Percentiles rank a stretch among this genome's conserved stretches.
Evolutionary conservation across 2,797 vertebrate genomes (phyloP).

Genomic region (Syngnathus rostellatus): DNA sequence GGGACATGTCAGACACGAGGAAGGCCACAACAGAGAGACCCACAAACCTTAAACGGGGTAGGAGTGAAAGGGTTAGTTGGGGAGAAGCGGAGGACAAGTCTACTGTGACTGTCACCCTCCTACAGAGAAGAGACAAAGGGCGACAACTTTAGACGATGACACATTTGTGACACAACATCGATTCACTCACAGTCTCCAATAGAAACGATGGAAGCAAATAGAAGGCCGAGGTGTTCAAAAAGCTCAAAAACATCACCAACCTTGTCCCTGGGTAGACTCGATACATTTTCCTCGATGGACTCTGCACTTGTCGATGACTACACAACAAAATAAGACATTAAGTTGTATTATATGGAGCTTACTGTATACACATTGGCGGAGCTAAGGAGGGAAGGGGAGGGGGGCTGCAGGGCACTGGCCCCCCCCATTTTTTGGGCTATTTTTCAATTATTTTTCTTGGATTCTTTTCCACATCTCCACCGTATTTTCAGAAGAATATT

Average conservation of each 20-base stretch:
- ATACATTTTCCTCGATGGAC: constrained; percentile 48
- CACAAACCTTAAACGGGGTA: constrained; percentile 98
- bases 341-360: neutral
- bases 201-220: neutral
- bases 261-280: constrained; percentile 50
- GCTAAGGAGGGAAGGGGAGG: no score
- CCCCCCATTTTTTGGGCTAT: no score
- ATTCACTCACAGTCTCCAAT: neutral
- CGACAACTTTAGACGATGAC: constrained; percentile 53
- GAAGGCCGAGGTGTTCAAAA: no score
- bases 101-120: constrained; percentile 85
- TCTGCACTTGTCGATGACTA: constrained; percentile 54
- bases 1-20: constrained; percentile 15
- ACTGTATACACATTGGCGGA: no score
- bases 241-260: constrained; percentile 42
- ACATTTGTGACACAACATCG: constrained; percentile 21
- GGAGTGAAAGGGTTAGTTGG: constrained; percentile 97
- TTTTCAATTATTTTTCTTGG: no score
- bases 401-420: no score
- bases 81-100: constrained; percentile 84
- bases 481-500: no score
- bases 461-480: no score
- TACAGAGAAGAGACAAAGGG: constrained; percentile 84
- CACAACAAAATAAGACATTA: constrained; percentile 19
- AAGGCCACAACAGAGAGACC: constrained; percentile 61